Evolutionary conservation across 2,888 invertebrate genomes (phyloP), one percentile per base, ranked within the genome.

Genomic region (Sialis lutaria): DNA sequence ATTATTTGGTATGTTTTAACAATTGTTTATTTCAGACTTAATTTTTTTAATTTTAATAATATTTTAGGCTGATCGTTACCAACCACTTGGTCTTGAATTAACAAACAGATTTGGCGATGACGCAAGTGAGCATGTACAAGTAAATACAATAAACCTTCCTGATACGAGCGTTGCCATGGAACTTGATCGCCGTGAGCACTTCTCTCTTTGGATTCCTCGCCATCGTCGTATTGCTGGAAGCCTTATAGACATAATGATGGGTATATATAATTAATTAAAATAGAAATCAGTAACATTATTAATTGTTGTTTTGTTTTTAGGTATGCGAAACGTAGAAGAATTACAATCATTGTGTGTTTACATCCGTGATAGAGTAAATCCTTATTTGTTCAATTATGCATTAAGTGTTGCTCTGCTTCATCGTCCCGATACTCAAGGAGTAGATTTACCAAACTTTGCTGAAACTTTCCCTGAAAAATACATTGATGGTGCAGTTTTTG

Each of bases 391-490:
- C 65, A 81, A 86, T 62, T 89, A 88, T 60, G 75, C 79, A 41
- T 73, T 77, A 37, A 79, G 85, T 0, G 83, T 88, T 6, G 82
- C 84, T 1, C 62, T 87, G 13, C 70, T 83, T 55, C 85, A 86
- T 67, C 74, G 83, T 6, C 61, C 64, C 1, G 85, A 86, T 58
- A 82, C 84, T 2, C 75, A 76, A 56, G 72, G 79, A 42, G 56
- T 88, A 13, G 71, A 73, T 44, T 62, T 85, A 43, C 88, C 88
- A 0, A 76, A 83, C 0, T 75, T 89, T 52, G 75, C 78, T 37
- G 82, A 87, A 61, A 70, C 78, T 1, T 87, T 90, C 62, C 91
- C 90, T 0, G 80, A 82, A 58, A 85, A 85, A 63, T 90, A 83
- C 62, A 67, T 89, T 56, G 85, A 86, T 55, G 75, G 83, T 6